Conservation (phyloP, 1,140 invertebrate genomes). For the Listronotus bonariensis region DNA sequence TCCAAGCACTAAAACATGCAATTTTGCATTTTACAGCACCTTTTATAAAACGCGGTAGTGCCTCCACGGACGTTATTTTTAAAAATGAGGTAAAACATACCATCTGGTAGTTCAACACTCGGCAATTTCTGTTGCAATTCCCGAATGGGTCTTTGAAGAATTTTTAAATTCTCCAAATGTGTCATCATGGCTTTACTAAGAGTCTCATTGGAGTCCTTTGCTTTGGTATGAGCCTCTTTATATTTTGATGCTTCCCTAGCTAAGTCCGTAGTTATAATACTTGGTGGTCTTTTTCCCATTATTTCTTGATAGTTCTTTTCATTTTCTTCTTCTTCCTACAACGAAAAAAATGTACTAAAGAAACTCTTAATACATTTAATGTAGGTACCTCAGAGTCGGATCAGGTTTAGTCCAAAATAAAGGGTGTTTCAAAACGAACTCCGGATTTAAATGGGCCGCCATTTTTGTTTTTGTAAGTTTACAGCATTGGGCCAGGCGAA, state of each 20-base stretch:
- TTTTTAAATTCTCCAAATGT: slow-evolving; percentile 85
- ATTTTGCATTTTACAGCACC: too few relatives aligned
- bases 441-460: too few relatives aligned
- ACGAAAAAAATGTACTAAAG: too few relatives aligned
- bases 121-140: slow-evolving; percentile 81
- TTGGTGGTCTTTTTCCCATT: slow-evolving; percentile 81
- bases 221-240: slow-evolving; percentile 83
- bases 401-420: too few relatives aligned
- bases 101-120: slow-evolving; percentile 59
- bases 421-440: too few relatives aligned
- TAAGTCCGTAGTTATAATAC: slow-evolving; percentile 84
- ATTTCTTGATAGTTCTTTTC: slow-evolving; percentile 81
- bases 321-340: slow-evolving; percentile 69
- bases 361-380: too few relatives aligned
- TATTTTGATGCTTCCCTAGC: slow-evolving; percentile 85
- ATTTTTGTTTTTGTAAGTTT: too few relatives aligned
- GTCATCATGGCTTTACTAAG: slow-evolving; percentile 88
- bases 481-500: too few relatives aligned
- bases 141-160: slow-evolving; percentile 78
- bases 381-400: too few relatives aligned
- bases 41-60: too few relatives aligned
- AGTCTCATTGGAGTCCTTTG: slow-evolving; percentile 88
- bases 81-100: slow-evolving; percentile 40
- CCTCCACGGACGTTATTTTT: too few relatives aligned
- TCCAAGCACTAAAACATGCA: too few relatives aligned